A percentile compares a stretch with the other conserved stretches of the same genome.
Conservation (phyloP, 2,888 invertebrate genomes). For the Torymus aiolomorphi region DNA sequence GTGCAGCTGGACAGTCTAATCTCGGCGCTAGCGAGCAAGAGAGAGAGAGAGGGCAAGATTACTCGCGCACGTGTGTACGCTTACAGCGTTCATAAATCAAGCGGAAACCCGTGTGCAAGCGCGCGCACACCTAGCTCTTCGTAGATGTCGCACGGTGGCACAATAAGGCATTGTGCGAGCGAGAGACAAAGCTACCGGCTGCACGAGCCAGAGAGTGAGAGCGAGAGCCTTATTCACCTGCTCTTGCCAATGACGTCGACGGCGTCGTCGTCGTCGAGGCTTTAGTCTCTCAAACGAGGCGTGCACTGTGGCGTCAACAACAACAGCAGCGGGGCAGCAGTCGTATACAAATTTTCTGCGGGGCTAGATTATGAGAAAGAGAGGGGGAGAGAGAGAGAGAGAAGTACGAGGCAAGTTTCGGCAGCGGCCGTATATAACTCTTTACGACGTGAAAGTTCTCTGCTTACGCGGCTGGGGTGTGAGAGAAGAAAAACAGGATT, state of each 20-base stretch:
- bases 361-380: neutral
- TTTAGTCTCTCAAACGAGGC: slow-evolving; percentile 8
- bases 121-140: neutral
- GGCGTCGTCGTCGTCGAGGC: neutral
- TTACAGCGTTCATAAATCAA: slow-evolving; percentile 48
- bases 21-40: neutral
- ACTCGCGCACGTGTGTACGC: slow-evolving; percentile 26
- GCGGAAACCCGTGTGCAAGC: slow-evolving; percentile 16
- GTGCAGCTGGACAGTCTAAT: slow-evolving; percentile 44
- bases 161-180: slow-evolving; percentile 48
- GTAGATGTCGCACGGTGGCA: slow-evolving; percentile 11
- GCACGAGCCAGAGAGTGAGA: neutral
- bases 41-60: slow-evolving; percentile 27
- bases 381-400: no score
- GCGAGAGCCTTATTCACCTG: slow-evolving; percentile 21
- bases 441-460: no score
- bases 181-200: slow-evolving; percentile 39
- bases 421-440: no score
- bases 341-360: slow-evolving; percentile 21
- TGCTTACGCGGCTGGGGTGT: no score
- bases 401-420: no score
- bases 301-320: neutral
- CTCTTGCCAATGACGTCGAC: slow-evolving; percentile 1
- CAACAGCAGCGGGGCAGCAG: neutral
- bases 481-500: no score